Evolutionary conservation across 2,797 vertebrate species (phyloP).

Genomic region (Sebastes cheni): DNA sequence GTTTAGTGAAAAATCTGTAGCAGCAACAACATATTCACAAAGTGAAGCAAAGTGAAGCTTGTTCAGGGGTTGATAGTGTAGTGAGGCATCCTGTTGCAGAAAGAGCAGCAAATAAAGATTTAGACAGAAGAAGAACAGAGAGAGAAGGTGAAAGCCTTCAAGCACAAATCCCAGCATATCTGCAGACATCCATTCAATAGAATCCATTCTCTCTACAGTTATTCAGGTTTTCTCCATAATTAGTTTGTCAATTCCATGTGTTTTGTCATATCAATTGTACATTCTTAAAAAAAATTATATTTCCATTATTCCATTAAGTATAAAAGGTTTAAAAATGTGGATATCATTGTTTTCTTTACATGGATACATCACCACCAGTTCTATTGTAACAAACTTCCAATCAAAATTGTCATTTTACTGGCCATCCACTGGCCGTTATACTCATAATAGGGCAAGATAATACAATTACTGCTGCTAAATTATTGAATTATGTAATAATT

Average conservation of each 20-base stretch:
- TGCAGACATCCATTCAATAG: not conserved
- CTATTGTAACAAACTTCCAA: not conserved
- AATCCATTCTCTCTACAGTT: constrained; percentile 9
- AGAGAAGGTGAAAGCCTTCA: constrained; percentile 25
- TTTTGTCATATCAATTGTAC: not conserved
- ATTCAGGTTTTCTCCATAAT: not conserved
- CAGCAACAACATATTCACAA: constrained; percentile 13
- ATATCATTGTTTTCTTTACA: not conserved
- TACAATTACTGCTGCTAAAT: not conserved
- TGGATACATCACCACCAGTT: not conserved
- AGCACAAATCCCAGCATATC: constrained; percentile 17
- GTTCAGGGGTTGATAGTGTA: not conserved
- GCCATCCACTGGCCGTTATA: not conserved
- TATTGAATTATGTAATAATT: not conserved
- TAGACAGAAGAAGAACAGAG: not conserved
- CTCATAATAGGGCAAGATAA: not conserved
- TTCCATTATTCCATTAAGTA: not conserved
- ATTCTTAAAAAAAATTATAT: not conserved
- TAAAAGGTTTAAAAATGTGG: not conserved
- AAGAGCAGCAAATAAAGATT: constrained; percentile 40
- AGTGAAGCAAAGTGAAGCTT: constrained; percentile 13
- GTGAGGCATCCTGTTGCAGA: constrained; percentile 41
- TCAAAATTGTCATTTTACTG: not conserved
- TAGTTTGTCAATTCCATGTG: not conserved
- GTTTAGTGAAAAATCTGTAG: not conserved